These are phyloP conservation scores for Cetoscarus ocellatus DNA, from an alignment of 2,797 vertebrate genomes.

Conservation along the genomic window DNA sequence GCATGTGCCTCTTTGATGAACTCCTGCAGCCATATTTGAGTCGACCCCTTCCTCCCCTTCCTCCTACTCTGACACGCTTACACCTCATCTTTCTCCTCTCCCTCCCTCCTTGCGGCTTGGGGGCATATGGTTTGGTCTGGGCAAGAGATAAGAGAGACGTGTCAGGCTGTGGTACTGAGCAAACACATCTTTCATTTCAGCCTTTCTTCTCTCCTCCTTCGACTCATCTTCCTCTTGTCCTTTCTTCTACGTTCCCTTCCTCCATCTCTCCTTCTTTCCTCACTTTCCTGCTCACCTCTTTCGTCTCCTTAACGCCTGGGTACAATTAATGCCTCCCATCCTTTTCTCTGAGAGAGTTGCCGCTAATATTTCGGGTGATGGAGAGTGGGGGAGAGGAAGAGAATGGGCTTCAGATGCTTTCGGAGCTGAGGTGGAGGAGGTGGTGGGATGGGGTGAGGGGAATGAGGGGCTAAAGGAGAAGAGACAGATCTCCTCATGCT, in stretches of 20 bases:
- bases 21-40: constrained; percentile 42
- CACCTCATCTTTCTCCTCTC: constrained; percentile 64
- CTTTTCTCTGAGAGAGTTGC: constrained; percentile 52
- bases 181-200: constrained; percentile 79
- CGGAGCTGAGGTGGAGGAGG: constrained; percentile 36
- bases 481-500: constrained; percentile 68
- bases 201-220: constrained; percentile 54
- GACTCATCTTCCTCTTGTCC: constrained; percentile 47
- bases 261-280: constrained; percentile 20
- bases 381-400: constrained; percentile 62
- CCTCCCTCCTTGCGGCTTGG: constrained; percentile 48
- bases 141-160: constrained; percentile 81
- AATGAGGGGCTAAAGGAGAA: constrained; percentile 56
- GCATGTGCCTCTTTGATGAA: constrained; percentile 43
- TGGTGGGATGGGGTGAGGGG: not conserved
- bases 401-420: constrained; percentile 80
- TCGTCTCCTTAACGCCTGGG: constrained; percentile 71
- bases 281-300: constrained; percentile 61
- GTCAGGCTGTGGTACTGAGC: constrained; percentile 79
- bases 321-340: constrained; percentile 72
- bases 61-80: constrained; percentile 40
- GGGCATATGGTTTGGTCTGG: constrained; percentile 78
- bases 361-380: constrained; percentile 75
- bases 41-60: constrained; percentile 19
- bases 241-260: constrained; percentile 21